Percentiles rank a stretch among this genome's conserved stretches.
phyloP scores from a whole-genome alignment of 1,140 invertebrate genomes.

The Procambarus virginalis region DNA sequence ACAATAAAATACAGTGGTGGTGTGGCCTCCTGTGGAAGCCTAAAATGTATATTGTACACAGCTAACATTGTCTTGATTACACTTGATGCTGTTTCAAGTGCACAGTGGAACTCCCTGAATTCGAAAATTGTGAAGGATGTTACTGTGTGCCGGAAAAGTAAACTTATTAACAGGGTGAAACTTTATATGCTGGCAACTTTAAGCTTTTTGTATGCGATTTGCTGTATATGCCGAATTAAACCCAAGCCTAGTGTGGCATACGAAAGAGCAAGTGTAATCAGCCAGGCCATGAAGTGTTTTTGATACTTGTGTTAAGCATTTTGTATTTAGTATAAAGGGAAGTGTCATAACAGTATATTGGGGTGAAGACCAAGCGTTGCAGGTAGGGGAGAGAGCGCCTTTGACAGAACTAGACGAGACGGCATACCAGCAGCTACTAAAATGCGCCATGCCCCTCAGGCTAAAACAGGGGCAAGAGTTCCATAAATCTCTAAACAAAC shows the following conservation, averaged over 20 bases:
- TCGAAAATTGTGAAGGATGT: not conserved
- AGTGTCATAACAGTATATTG: not conserved
- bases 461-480: too few species aligned
- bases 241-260: not conserved
- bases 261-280: not conserved
- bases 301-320: not conserved
- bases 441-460: too few species aligned
- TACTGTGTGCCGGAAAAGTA: not conserved
- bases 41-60: too few species aligned
- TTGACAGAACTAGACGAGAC: not conserved
- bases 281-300: not conserved
- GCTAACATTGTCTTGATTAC: too few species aligned
- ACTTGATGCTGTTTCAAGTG: too few species aligned
- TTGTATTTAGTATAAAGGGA: not conserved
- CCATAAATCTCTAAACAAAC: too few species aligned
- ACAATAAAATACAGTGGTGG: not conserved
- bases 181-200: not conserved
- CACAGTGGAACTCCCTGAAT: not conserved
- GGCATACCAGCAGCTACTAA: too few species aligned
- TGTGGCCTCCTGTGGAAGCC: not conserved
- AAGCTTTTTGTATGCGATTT: constrained; percentile 1
- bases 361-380: not conserved
- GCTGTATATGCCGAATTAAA: not conserved
- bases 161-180: not conserved
- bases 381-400: not conserved